A percentile compares a stretch with the other conserved stretches of the same genome.
Conservation (phyloP, 2,888 invertebrate genomes). For the Choreutis nemorana region DNA sequence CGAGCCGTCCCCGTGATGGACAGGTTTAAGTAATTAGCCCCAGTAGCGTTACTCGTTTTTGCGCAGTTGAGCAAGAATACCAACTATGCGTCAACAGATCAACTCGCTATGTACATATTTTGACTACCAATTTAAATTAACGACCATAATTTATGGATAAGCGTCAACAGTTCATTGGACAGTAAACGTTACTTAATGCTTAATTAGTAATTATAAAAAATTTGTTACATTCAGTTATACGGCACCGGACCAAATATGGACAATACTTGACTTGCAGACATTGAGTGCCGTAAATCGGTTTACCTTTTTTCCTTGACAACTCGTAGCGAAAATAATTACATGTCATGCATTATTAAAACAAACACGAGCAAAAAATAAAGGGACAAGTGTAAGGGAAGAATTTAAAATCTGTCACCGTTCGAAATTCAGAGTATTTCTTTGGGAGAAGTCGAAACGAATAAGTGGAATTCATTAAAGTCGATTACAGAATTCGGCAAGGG, state of each 20-base stretch:
- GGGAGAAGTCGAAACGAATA: constrained; percentile 43
- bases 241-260: constrained; percentile 7
- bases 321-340: constrained; percentile 53
- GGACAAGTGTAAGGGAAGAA: constrained; percentile 61
- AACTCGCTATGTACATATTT: constrained; percentile 10
- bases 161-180: constrained; percentile 7
- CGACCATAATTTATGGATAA: constrained; percentile 4
- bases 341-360: constrained; percentile 59
- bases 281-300: constrained; percentile 31
- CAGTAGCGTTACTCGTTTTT: constrained; percentile 23
- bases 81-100: constrained; percentile 20
- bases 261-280: constrained; percentile 22
- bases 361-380: constrained; percentile 32
- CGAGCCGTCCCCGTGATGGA: constrained; percentile 27
- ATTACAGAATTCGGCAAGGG: constrained; percentile 41
- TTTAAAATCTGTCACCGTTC: constrained; percentile 63
- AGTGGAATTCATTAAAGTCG: constrained; percentile 50
- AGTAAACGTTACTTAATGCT: constrained; percentile 5
- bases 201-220: constrained; percentile 8
- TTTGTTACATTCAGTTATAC: constrained; percentile 7
- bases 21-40: constrained; percentile 30
- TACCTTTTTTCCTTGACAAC: constrained; percentile 27
- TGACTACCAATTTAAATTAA: too few species aligned
- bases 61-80: constrained; percentile 11
- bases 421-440: constrained; percentile 50